These are phyloP conservation scores for Eriocheir sinensis DNA, from an alignment of 1,140 invertebrate genomes.

Conservation along the genomic window DNA sequence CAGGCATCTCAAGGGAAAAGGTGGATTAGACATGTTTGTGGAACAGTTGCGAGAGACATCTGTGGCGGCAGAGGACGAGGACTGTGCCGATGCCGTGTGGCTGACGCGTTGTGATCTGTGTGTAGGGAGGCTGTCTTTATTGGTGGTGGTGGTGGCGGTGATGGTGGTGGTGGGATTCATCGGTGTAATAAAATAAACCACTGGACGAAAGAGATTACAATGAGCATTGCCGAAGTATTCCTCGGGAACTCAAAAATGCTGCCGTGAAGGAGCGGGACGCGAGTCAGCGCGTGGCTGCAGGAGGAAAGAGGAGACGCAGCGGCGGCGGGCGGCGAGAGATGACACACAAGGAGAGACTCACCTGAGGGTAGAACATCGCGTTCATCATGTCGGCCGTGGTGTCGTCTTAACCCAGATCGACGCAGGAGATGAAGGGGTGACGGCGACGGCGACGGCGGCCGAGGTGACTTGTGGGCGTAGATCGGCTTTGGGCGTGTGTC, in stretches of 20 bases:
- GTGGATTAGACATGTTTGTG: neutral
- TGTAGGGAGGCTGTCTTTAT: neutral
- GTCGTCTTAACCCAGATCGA: neutral
- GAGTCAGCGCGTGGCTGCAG: neutral
- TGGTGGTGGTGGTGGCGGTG: neutral
- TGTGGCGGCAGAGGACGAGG: too few relatives aligned
- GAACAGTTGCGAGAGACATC: neutral
- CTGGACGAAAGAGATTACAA: neutral
- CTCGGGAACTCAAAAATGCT: neutral
- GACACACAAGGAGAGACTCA: conserved; percentile 38
- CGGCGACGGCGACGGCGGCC: conserved; percentile 20
- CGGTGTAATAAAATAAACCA: neutral
- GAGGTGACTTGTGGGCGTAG: neutral
- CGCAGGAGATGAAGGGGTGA: neutral
- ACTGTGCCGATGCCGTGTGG: neutral
- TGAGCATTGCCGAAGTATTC: neutral
- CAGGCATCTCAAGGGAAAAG: neutral
- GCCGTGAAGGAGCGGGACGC: neutral
- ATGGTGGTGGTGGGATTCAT: neutral
- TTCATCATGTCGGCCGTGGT: conserved; percentile 64
- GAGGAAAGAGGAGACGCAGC: neutral
- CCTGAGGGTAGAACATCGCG: conserved; percentile 74
- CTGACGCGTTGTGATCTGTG: neutral
- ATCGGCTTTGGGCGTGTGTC: too few relatives aligned
- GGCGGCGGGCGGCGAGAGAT: neutral